Conservation (phyloP, 2,113 vertebrate genomes). For the Montifringilla adamsi region DNA sequence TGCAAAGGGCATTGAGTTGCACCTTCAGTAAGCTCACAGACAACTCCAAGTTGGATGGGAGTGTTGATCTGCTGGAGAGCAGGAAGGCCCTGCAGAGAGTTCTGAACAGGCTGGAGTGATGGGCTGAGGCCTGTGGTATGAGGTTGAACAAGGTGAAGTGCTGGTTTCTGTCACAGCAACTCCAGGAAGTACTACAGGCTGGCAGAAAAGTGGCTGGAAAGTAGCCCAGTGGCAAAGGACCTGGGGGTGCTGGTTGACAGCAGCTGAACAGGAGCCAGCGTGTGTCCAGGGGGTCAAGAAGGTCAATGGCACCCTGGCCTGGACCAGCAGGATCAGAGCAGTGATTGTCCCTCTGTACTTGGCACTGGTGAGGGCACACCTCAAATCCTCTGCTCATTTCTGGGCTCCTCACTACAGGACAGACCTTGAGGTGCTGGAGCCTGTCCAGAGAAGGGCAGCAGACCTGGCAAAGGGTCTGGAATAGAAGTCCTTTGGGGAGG, state of each 20-base stretch:
- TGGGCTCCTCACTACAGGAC: neutral
- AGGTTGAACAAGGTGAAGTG: neutral
- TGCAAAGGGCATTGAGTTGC: neutral
- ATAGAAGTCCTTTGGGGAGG: neutral
- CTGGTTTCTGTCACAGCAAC: neutral
- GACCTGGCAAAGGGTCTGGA: neutral
- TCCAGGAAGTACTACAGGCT: neutral
- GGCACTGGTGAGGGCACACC: fast-evolving
- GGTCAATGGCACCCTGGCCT: neutral
- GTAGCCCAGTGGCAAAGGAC: neutral
- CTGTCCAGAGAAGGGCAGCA: fast-evolving
- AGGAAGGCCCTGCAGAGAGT: neutral
- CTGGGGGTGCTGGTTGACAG: neutral
- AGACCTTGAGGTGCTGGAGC: neutral
- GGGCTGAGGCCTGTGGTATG: neutral
- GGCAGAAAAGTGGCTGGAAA: neutral
- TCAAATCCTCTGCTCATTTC: neutral
- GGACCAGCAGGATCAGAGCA: neutral
- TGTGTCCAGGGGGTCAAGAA: neutral
- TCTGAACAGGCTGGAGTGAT: neutral
- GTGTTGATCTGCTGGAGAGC: neutral
- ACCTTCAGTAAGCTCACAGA: neutral
- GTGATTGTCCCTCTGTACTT: fast-evolving
- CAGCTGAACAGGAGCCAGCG: neutral
- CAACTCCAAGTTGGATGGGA: neutral